phyloP scores from a whole-genome alignment of 2,113 vertebrate species.

The Hydrochoerus hydrochaeris region DNA sequence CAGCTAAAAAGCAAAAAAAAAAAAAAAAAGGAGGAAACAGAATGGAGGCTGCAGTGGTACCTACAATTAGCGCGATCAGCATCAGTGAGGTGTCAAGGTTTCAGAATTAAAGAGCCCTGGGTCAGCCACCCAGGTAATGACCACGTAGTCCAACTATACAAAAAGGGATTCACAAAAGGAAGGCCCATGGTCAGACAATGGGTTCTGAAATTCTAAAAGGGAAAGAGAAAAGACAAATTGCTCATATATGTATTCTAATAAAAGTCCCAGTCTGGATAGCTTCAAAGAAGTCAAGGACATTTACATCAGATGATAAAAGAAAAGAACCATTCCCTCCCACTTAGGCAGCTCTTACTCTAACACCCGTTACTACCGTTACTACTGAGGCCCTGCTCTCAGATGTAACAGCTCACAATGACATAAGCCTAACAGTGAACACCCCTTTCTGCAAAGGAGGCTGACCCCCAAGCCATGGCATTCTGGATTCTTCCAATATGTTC shows the following conservation, averaged over 20 bases:
- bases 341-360: background rate
- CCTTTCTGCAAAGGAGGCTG: background rate
- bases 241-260: background rate
- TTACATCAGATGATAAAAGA: background rate
- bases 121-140: constrained; percentile 58
- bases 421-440: background rate
- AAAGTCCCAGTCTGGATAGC: background rate
- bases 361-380: background rate
- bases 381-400: background rate
- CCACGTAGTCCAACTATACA: constrained; percentile 19
- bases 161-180: background rate
- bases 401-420: background rate
- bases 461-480: background rate
- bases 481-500: background rate
- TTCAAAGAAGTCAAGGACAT: background rate
- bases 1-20: constrained; percentile 61
- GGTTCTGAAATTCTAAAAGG: constrained; percentile 32
- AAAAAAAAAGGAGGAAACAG: constrained; percentile 71
- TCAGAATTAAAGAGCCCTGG: constrained; percentile 76
- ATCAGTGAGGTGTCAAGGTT: constrained; percentile 73
- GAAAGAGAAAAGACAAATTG: background rate
- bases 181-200: background rate
- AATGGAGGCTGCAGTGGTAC: background rate
- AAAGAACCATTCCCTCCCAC: background rate
- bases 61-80: constrained; percentile 82